These are phyloP conservation scores for Lagopus muta DNA, from an alignment of 2,113 vertebrate species.

Conservation along the genomic window DNA sequence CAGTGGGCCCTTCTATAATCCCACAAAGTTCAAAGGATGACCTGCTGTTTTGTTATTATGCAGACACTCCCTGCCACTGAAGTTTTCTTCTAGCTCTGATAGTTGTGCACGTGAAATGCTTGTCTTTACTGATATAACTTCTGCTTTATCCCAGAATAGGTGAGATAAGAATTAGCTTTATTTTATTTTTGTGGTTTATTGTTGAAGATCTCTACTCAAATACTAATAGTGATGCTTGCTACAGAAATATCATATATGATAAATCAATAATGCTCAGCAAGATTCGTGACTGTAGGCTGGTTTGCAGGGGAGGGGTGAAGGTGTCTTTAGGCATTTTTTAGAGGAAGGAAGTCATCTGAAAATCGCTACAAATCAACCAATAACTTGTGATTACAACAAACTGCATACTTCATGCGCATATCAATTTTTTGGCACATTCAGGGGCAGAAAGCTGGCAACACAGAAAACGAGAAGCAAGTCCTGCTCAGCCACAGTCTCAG, in stretches of 20 bases:
- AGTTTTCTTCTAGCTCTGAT: neutral
- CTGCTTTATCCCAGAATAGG: neutral
- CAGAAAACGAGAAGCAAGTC: neutral
- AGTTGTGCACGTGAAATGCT: neutral
- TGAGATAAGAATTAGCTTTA: neutral
- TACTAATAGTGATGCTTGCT: slow-evolving; percentile 1
- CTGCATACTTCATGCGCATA: neutral
- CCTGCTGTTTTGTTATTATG: neutral
- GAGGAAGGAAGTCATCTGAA: neutral
- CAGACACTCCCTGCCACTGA: neutral
- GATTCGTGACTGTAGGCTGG: neutral
- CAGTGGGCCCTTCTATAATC: neutral
- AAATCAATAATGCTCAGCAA: slow-evolving; percentile 7
- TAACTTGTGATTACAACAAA: neutral
- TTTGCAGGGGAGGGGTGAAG: neutral
- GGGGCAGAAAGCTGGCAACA: slow-evolving; percentile 9
- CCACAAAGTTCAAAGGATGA: neutral
- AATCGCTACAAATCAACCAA: neutral
- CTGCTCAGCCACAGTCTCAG: neutral
- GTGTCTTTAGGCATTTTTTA: neutral
- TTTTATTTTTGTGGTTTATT: neutral
- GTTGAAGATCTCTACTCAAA: neutral
- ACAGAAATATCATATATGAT: neutral
- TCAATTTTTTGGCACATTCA: neutral
- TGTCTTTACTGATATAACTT: neutral